Evolutionary conservation across 2,113 vertebrate species (phyloP), one percentile per base, ranked within the genome.

Genomic region (Athene cunicularia): DNA sequence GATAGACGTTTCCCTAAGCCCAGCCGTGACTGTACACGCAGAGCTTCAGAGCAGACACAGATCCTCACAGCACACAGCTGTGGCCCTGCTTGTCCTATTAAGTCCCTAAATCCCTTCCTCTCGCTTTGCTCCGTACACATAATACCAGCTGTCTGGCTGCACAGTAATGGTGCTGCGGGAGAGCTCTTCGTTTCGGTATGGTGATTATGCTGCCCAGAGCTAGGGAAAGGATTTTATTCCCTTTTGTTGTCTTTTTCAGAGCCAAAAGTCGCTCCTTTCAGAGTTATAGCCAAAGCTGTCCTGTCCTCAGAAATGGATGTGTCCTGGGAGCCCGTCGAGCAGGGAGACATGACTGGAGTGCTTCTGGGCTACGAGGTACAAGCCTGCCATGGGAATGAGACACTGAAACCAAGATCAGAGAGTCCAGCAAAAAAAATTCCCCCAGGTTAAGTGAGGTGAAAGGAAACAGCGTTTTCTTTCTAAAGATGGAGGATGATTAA

Each of bases 361-460:
- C 98, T 99, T 14, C 62, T 99, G 93, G 99, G 99, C 90, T 99
- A 99, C 0, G 99, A 99, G 99, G 99, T 99, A 82, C 24, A 81
- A 79, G 60, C 56, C 55, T 52, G 83, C 70, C 20, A 4, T 4
- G 66, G 50, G 59, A 80, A 56, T 1, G 27, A 21, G 37, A 27
- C 5, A 4, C 45, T 15, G 56, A 41, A 35, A 47, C 28, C 11
- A 26, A 47, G 62, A 45, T 7, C 1, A 0, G 35, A 67, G 66
- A 52, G 49, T 18, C 43, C 77, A 17, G 77, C 47, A 33, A 37
- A 53, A 47, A n/a, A 55, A 52, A 85, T 4, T 14, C 9, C 23
- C 12, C 53, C 33, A 3, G 49, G 68, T 75, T 55, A 53, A 17
- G 33, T 2, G 72, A 93, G 75, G 19, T 35, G 79, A 86, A 93